Evolutionary conservation across 23 tunicate species (phyloP).

Genomic region (Trididemnum miniatum): DNA sequence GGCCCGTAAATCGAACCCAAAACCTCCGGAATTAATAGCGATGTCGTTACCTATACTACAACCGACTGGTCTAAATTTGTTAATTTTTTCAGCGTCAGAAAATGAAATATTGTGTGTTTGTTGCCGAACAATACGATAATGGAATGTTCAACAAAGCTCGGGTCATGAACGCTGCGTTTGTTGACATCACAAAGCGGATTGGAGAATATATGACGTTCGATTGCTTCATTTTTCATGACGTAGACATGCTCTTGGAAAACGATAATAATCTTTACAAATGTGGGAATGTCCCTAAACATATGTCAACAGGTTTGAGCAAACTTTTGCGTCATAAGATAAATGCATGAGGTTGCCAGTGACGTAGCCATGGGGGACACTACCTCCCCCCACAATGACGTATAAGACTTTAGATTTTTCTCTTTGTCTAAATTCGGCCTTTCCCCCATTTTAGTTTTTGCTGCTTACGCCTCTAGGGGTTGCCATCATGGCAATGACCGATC

Average conservation of each 20-base stretch:
- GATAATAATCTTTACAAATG: slow-evolving; percentile 85
- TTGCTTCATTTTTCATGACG: slow-evolving; percentile 98
- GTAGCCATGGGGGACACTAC: neutral
- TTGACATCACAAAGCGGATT: slow-evolving; percentile 49
- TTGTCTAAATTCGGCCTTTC: too few species aligned
- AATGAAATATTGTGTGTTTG: slow-evolving; percentile 84
- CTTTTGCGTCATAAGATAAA: neutral
- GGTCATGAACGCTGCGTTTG: slow-evolving; percentile 92
- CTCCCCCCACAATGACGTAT: too few species aligned
- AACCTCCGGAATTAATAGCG: too few species aligned
- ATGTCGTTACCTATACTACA: too few species aligned
- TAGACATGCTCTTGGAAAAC: slow-evolving; percentile 91
- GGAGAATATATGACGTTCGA: slow-evolving; percentile 33
- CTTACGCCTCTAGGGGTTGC: too few species aligned
- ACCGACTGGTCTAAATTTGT: too few species aligned
- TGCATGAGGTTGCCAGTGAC: neutral
- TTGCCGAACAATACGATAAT: slow-evolving; percentile 91
- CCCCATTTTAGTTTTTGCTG: too few species aligned
- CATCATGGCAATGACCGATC: too few species aligned
- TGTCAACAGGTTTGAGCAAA: slow-evolving; percentile 72
- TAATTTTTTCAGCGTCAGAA: slow-evolving; percentile 70
- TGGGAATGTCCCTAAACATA: slow-evolving; percentile 69
- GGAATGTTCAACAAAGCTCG: slow-evolving; percentile 96
- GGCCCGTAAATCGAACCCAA: too few species aligned
- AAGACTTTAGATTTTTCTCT: too few species aligned